These are phyloP conservation scores for Spodoptera litura DNA, from an alignment of 1,140 invertebrate species.

Conservation along the genomic window DNA sequence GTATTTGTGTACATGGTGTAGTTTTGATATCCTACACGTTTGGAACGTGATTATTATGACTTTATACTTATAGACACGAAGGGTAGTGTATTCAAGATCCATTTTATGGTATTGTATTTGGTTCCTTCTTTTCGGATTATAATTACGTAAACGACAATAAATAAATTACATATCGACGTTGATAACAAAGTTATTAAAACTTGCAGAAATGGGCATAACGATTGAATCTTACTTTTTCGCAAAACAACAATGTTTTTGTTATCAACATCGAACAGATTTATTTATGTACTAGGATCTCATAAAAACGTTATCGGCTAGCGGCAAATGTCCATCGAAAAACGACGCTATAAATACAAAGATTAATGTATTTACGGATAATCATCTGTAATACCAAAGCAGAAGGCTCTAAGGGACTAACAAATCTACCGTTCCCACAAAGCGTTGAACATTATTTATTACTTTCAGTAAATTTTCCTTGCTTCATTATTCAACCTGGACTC, in stretches of 20 bases:
- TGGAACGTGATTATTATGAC: not conserved
- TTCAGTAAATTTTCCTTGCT: conserved; percentile 41
- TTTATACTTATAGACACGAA: not conserved
- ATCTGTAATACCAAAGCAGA: conserved; percentile 19
- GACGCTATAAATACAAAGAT: not conserved
- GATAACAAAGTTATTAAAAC: too few relatives aligned
- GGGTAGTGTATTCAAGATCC: not conserved
- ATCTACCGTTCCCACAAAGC: conserved; percentile 25
- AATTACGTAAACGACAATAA: not conserved
- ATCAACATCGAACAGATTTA: too few relatives aligned
- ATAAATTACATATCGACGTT: too few relatives aligned
- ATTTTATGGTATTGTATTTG: not conserved
- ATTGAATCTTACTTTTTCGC: too few relatives aligned
- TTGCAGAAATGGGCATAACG: too few relatives aligned
- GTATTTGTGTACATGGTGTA: conserved; percentile 10
- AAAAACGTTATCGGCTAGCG: too few relatives aligned
- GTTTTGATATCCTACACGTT: conserved; percentile 14
- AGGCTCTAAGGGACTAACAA: conserved; percentile 39
- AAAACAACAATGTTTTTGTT: too few relatives aligned
- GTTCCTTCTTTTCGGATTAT: not conserved
- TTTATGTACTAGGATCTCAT: too few relatives aligned
- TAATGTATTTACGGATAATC: conserved; percentile 18
- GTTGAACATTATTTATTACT: conserved; percentile 45
- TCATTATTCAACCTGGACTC: conserved; percentile 43
- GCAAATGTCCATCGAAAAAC: not conserved